Evolutionary conservation across 2,797 vertebrate species (phyloP).

Genomic region (Malurus splendens): DNA sequence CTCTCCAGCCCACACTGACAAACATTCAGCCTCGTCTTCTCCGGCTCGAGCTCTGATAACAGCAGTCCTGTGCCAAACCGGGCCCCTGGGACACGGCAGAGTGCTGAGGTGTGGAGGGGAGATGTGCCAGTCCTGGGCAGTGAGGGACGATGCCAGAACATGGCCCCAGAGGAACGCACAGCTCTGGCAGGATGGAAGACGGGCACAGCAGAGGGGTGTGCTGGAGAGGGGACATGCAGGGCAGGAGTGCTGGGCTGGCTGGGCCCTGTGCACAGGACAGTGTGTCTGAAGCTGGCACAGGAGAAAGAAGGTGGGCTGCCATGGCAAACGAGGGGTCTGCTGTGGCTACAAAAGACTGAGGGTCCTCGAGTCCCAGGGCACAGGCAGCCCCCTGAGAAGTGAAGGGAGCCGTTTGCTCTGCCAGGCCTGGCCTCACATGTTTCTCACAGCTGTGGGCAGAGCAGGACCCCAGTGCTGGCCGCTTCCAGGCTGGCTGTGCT

Average conservation of each 20-base stretch:
- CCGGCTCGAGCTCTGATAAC: fast-evolving
- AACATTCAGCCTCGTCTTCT: fast-evolving
- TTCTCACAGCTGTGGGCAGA: neutral
- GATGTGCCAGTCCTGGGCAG: fast-evolving
- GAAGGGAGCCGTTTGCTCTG: fast-evolving
- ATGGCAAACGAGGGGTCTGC: fast-evolving
- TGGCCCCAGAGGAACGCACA: neutral
- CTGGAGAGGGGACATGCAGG: fast-evolving
- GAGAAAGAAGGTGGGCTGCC: neutral
- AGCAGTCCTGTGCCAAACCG: neutral
- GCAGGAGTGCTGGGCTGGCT: neutral
- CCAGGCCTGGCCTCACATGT: neutral
- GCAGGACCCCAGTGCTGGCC: neutral
- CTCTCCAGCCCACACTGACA: neutral
- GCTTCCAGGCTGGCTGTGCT: fast-evolving
- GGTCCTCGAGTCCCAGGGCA: fast-evolving
- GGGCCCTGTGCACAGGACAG: neutral
- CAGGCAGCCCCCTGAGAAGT: neutral
- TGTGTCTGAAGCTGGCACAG: fast-evolving
- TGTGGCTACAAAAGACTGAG: neutral
- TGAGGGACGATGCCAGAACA: fast-evolving
- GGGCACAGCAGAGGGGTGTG: neutral
- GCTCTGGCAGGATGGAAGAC: neutral
- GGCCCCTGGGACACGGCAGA: neutral
- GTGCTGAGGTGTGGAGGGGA: neutral